A percentile compares a stretch with the other conserved stretches of the same genome.
Conservation (phyloP, 2,888 invertebrate genomes). For the Drosophila aldrichi region DNA sequence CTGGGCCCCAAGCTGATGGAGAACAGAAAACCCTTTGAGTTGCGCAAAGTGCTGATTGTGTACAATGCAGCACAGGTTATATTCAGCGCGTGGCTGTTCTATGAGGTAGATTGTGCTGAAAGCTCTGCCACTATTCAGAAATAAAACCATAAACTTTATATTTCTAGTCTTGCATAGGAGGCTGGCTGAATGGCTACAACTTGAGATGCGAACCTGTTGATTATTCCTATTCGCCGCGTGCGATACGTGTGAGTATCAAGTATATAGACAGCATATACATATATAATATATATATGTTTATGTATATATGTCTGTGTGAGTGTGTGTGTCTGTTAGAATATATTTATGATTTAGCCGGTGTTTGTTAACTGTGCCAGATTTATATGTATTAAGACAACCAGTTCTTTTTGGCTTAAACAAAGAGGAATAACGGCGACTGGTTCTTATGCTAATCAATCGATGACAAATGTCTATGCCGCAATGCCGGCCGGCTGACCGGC, state of each 20-base stretch:
- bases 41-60: conserved; percentile 90
- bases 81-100: conserved; percentile 87
- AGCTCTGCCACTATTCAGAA: background rate
- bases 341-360: conserved; percentile 36
- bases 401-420: conserved; percentile 57
- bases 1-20: conserved; percentile 94
- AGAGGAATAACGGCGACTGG: conserved; percentile 52
- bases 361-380: conserved; percentile 67
- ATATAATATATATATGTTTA: background rate
- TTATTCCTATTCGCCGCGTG: conserved; percentile 89
- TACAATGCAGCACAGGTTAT: conserved; percentile 93
- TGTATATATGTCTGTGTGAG: background rate
- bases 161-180: conserved; percentile 86
- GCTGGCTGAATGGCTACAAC: conserved; percentile 91
- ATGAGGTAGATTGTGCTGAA: conserved; percentile 84
- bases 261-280: conserved; percentile 10
- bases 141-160: conserved; percentile 16
- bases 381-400: conserved; percentile 62
- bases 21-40: conserved; percentile 92
- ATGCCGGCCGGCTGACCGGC: conserved; percentile 13
- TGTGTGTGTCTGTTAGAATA: conserved; percentile 1
- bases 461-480: conserved; percentile 47
- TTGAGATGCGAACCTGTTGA: conserved; percentile 93
- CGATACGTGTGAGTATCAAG: conserved; percentile 88
- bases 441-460: conserved; percentile 72